Percentiles rank a stretch among this genome's conserved stretches.
These are phyloP conservation scores for Lordiphosa clarofinis DNA, from an alignment of 1,140 invertebrate genomes.

Conservation along the genomic window DNA sequence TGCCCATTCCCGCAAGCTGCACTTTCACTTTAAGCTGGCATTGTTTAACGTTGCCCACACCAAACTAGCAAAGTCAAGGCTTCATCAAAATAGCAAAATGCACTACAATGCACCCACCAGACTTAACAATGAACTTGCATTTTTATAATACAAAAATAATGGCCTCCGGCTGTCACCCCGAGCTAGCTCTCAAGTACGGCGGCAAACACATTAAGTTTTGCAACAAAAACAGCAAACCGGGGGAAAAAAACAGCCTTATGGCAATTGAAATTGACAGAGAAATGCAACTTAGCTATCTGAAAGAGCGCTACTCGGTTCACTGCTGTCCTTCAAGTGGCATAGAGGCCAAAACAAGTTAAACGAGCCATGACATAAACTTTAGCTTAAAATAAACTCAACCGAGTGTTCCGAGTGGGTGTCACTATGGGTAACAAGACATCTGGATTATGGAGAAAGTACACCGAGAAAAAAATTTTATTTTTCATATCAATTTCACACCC, in stretches of 20 bases:
- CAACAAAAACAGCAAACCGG: background rate
- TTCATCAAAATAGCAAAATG: conserved; percentile 1
- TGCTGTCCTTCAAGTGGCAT: conserved; percentile 7
- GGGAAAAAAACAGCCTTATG: conserved; percentile 3
- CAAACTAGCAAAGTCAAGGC: conserved; percentile 17
- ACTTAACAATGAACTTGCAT: conserved; percentile 13
- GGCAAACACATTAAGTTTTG: conserved; percentile 17
- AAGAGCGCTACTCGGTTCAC: background rate
- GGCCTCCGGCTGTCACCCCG: conserved; percentile 6
- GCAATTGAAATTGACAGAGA: conserved; percentile 14
- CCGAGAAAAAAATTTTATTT: too few species aligned
- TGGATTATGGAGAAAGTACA: background rate
- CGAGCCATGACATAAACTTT: conserved; percentile 9
- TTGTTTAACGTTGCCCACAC: conserved; percentile 7
- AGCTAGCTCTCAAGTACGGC: conserved; percentile 11
- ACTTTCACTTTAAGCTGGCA: conserved; percentile 50
- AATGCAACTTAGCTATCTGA: conserved; percentile 12
- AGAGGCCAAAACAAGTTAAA: conserved; percentile 1
- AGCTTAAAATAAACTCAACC: conserved; percentile 1
- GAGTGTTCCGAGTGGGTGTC: conserved; percentile 3
- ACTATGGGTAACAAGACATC: background rate
- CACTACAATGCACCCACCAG: background rate
- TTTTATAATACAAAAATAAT: conserved; percentile 11
- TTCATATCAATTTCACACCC: too few species aligned
- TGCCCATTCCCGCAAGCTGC: conserved; percentile 52